A percentile compares a stretch with the other conserved stretches of the same genome.
phyloP scores from a whole-genome alignment of 2,888 invertebrate species.

The Abscondita cerata region DNA sequence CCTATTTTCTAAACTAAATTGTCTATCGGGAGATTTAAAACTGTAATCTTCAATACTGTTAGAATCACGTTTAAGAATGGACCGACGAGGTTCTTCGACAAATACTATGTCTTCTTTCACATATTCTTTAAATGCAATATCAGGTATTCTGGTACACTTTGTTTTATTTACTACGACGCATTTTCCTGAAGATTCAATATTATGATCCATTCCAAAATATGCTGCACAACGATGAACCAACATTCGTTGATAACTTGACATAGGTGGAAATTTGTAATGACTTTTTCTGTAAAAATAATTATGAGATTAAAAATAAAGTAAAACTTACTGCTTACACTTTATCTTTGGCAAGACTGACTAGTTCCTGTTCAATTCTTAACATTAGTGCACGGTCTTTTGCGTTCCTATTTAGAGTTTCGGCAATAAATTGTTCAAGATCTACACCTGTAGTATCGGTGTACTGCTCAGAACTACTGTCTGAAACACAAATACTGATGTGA shows the following conservation, averaged over 20 bases:
- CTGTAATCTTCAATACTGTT: slow-evolving; percentile 79
- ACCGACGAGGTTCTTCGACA: slow-evolving; percentile 73
- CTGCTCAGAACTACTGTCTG: slow-evolving; percentile 79
- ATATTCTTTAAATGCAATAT: slow-evolving; percentile 74
- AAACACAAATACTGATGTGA: neutral
- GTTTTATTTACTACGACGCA: slow-evolving; percentile 88
- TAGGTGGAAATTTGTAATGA: slow-evolving; percentile 86
- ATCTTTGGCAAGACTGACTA: slow-evolving; percentile 84
- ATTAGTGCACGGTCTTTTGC: slow-evolving; percentile 85
- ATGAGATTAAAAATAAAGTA: neutral
- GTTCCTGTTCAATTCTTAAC: slow-evolving; percentile 86
- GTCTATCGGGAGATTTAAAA: slow-evolving; percentile 67
- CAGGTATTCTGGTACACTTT: slow-evolving; percentile 71
- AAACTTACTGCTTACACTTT: slow-evolving; percentile 66
- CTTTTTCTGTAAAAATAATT: slow-evolving; percentile 63
- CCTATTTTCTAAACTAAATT: slow-evolving; percentile 68
- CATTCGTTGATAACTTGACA: slow-evolving; percentile 97
- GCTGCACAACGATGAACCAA: slow-evolving; percentile 93
- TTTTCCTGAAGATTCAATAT: slow-evolving; percentile 84
- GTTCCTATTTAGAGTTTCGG: slow-evolving; percentile 89
- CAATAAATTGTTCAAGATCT: slow-evolving; percentile 87
- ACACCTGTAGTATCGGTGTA: slow-evolving; percentile 79
- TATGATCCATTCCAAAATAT: slow-evolving; percentile 93
- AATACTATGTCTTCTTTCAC: slow-evolving; percentile 70
- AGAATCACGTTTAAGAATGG: slow-evolving; percentile 83